These are phyloP conservation scores for Chrysina gloriosa DNA, from an alignment of 2,888 invertebrate species.

Conservation along the genomic window DNA sequence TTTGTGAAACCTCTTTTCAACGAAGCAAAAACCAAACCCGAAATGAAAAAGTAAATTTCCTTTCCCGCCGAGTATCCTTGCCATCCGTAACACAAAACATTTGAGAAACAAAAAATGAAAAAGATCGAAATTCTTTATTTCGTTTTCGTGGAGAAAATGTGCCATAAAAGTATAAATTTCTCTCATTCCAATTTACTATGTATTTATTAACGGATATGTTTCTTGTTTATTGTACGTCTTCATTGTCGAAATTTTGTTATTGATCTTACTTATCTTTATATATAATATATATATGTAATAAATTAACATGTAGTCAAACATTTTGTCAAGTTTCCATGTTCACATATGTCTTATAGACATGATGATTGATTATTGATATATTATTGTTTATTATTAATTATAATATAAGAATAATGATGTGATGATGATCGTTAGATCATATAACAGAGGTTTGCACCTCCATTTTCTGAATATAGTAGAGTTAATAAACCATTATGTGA, in stretches of 20 bases:
- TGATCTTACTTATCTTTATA: constrained; percentile 50
- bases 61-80: constrained; percentile 61
- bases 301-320: constrained; percentile 60
- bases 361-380: constrained; percentile 63
- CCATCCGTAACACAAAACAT: constrained; percentile 49
- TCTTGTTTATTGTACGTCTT: constrained; percentile 46
- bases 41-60: constrained; percentile 11
- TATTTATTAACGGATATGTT: constrained; percentile 41
- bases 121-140: constrained; percentile 13
- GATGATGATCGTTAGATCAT: constrained; percentile 78
- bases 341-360: constrained; percentile 64
- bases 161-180: constrained; percentile 47
- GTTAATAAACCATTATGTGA: constrained; percentile 81
- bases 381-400: constrained; percentile 66
- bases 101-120: background rate
- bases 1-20: constrained; percentile 29
- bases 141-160: constrained; percentile 46
- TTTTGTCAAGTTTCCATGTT: constrained; percentile 65
- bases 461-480: constrained; percentile 79
- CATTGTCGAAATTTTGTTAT: constrained; percentile 50
- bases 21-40: constrained; percentile 14
- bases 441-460: constrained; percentile 63
- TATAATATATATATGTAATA: constrained; percentile 45
- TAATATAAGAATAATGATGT: constrained; percentile 71
- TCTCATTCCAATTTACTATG: constrained; percentile 28